Evolutionary conservation across 1,140 invertebrate genomes (phyloP), one percentile per base, ranked within the genome.

Genomic region (Oreohelix idahoensis): DNA sequence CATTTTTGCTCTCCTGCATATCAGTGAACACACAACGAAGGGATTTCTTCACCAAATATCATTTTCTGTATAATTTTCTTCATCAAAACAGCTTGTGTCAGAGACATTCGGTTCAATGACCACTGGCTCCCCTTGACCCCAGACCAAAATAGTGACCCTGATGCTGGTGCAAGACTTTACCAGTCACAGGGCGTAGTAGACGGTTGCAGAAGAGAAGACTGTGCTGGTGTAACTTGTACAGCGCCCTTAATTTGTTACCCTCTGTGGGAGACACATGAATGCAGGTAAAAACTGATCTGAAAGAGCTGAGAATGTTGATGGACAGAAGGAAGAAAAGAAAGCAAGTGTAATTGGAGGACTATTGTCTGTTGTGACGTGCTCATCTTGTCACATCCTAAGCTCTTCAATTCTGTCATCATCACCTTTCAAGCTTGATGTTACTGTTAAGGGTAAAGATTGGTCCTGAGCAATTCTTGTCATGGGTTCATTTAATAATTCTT

Each of bases 131-230:
- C 98, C 0, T 97, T 97, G 78, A 97, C 97, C 90, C 96, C 96
- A 32, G 97, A 97, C 0, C 97, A 98, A 92, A 98, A 97, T 71
- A 53, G 29, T 15, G 69, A 83, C 2, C 88, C 87, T 81, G 79
- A 79, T 26, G 83, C 89, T 96, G 49, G 51, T 23, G 97, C 97
- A 63, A 96, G 97, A 91, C 97, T 97, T 1, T 97, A 97, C 29
- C 74, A 84, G 20, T 85, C 26, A 97, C 97, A 95, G 96, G 98
- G 98, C 92, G 92, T 99, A 29, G 96, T 97, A 87, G 95, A 95
- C 73, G 96, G 97, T 88, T 99, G 98, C 92, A 95, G 96, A 0
- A 98, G 98, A 88, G 97, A 97, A 89, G 97, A 97, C 29, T 99
- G 98, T 91, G 97, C 97, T 91, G 96, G 97, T 53, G 96, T 96